Base-by-base conservation (phyloP, 2,113 vertebrate genomes). In the Scomber colias region DNA sequence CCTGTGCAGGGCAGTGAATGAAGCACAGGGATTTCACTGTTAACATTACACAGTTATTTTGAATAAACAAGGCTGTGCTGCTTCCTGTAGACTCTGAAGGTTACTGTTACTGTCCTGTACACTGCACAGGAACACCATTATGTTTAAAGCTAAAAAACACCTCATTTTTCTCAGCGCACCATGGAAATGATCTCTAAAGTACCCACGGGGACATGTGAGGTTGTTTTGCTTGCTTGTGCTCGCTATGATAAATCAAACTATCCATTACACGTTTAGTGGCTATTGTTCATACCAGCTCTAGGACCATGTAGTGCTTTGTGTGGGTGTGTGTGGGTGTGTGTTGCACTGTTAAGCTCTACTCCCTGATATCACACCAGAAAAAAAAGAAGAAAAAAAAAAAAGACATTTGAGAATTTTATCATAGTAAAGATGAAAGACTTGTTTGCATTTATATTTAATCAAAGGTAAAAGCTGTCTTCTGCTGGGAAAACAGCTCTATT, bases 161-260 rank as follows among this genome's bases (percentile, higher is more conserved):
- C 62, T 85, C 16, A 83, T 79, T 87, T 81, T 68, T 85, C 79
- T 86, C 65, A 2, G 24, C 66, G 49, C 11, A 15, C 65, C 48
- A 14, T 30, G 75, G 72, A 72, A 80, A 81, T 81, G 65, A 60
- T 75, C 50, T 66, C 11, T 67, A 56, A 74, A 59, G 44, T 21
- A 57, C 56, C 62, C 24, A 65, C 61, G 10, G 76, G 59, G 65
- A 77, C 70, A 56, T 63, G 62, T 75, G 50, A 84, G 65, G 57
- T 75, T 84, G 59, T 86, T 27, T 85, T 82, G 71, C 65, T 64
- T 63, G 62, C 66, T 72, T 77, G 45, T 64, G 77, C 60, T 82
- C 84, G 65, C 72, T 51, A 51, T 81, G 73, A 89, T 83, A 77
- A 83, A 83, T 89, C 44, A 73, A 89, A 62, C 70, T 46, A 81